Evolutionary conservation across 2,113 vertebrate species (phyloP).

Genomic region (Noctilio leporinus): DNA sequence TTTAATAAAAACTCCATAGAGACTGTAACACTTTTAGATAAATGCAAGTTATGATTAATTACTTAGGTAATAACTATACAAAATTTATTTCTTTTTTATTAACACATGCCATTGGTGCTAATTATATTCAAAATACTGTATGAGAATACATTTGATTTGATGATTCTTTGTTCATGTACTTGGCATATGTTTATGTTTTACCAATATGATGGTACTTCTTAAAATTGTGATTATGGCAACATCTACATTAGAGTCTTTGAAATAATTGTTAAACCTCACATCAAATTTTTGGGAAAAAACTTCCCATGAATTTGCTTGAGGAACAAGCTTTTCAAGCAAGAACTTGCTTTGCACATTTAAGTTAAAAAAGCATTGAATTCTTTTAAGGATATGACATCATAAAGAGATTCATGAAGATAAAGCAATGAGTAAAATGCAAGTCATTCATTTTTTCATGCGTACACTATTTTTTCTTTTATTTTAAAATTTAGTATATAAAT

Average conservation of each 20-base stretch:
- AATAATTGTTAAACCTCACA: background rate
- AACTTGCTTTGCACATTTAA: background rate
- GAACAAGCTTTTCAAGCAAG: accelerated
- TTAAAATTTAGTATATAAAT: background rate
- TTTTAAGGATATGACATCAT: background rate
- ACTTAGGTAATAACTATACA: background rate
- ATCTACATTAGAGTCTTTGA: background rate
- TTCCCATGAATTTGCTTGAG: background rate
- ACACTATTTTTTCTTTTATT: background rate
- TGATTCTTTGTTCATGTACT: background rate
- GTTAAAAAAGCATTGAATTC: background rate
- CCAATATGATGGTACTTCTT: accelerated
- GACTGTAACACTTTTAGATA: no score
- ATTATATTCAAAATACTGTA: background rate
- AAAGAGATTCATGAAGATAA: accelerated
- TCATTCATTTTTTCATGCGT: background rate
- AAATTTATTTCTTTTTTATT: background rate
- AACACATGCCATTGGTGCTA: background rate
- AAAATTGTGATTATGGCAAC: background rate
- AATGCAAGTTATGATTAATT: background rate
- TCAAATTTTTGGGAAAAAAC: background rate
- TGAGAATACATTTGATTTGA: background rate
- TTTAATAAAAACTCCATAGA: background rate
- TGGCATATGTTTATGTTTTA: background rate
- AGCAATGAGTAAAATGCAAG: background rate